Percentiles rank a stretch among this genome's conserved stretches.
Evolutionary conservation across 2,888 invertebrate genomes (phyloP).

Genomic region (Eupithecia pulchellata): DNA sequence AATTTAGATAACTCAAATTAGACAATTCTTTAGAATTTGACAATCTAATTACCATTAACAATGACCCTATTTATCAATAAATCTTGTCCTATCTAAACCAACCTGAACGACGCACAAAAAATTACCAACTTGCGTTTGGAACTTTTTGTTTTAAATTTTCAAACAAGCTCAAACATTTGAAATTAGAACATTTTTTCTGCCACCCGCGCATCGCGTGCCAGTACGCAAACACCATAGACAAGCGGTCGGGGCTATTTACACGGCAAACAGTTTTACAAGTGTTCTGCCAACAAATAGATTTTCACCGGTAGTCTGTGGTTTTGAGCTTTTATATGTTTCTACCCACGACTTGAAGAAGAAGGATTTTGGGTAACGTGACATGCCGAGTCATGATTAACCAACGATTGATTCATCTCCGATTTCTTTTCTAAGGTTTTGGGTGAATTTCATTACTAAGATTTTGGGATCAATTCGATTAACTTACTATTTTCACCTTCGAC

Average conservation of each 20-base stretch:
- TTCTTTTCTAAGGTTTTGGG: not conserved
- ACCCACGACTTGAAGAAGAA: not conserved
- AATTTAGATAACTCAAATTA: no score
- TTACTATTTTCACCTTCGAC: not conserved
- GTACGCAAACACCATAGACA: conserved; percentile 50
- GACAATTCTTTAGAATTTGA: no score
- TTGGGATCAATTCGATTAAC: not conserved
- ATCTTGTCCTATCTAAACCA: no score
- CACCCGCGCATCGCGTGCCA: conserved; percentile 58
- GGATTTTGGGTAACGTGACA: not conserved
- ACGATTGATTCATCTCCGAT: not conserved
- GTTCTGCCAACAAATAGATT: conserved; percentile 49
- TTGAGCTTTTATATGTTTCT: conserved; percentile 27
- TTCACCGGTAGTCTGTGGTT: conserved; percentile 46
- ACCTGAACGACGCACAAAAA: not conserved
- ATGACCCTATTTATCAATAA: no score
- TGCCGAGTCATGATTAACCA: not conserved
- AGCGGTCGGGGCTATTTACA: conserved; percentile 34
- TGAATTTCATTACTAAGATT: not conserved
- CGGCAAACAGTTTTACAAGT: conserved; percentile 47
- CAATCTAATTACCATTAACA: no score
- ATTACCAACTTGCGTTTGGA: not conserved
- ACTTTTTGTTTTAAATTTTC: not conserved
- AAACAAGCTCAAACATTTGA: not conserved
- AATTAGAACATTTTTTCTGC: conserved; percentile 41